These are phyloP conservation scores for Arion vulgaris DNA, from an alignment of 1,140 invertebrate genomes.

Conservation along the genomic window DNA sequence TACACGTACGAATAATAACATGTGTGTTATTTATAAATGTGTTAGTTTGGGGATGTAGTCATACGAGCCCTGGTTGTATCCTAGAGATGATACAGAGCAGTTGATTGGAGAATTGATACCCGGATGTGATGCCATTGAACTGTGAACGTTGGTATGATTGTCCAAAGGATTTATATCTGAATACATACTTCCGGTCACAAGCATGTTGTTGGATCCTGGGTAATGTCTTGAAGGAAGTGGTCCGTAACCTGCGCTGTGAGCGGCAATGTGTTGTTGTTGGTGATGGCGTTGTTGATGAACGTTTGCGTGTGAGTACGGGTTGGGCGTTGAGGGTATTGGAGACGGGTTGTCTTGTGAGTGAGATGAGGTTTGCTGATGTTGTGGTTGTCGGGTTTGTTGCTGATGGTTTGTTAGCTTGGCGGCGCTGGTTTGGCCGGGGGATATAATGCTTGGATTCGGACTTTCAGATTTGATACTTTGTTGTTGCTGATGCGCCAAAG, in stretches of 20 bases:
- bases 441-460: constrained; percentile 16
- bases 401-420: constrained; percentile 3
- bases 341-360: constrained; percentile 1
- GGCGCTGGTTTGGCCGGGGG: constrained; percentile 23
- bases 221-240: constrained; percentile 37
- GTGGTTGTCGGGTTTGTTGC: constrained; percentile 31
- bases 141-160: constrained; percentile 39
- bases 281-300: constrained; percentile 36
- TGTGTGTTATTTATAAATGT: constrained; percentile 41
- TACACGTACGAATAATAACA: background rate
- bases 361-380: constrained; percentile 26
- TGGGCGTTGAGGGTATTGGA: constrained; percentile 2
- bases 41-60: constrained; percentile 54
- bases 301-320: constrained; percentile 12
- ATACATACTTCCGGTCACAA: constrained; percentile 45
- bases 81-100: constrained; percentile 45
- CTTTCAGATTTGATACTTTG: constrained; percentile 34
- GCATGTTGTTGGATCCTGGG: constrained; percentile 41
- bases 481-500: constrained; percentile 16
- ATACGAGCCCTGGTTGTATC: constrained; percentile 45
- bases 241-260: constrained; percentile 32
- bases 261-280: constrained; percentile 16
- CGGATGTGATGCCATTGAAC: constrained; percentile 43
- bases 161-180: constrained; percentile 45
- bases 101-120: constrained; percentile 43